A percentile compares a stretch with the other conserved stretches of the same genome.
phyloP scores from a whole-genome alignment of 2,888 invertebrate genomes.

The Opisthograptis luteolata region DNA sequence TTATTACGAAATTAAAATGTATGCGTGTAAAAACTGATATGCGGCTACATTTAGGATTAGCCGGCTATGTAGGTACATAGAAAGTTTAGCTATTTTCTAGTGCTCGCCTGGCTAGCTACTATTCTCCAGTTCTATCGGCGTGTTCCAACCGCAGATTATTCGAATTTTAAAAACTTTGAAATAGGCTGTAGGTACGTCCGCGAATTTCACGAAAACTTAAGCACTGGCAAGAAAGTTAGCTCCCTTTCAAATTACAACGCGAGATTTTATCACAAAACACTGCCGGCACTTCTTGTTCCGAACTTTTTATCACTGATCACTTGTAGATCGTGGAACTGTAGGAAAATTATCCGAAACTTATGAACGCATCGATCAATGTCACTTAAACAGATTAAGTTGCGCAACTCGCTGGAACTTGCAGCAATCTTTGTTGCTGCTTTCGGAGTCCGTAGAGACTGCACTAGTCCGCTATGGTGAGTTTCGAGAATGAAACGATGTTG shows the following conservation, averaged over 20 bases:
- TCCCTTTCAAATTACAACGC: background rate
- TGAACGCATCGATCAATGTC: constrained; percentile 59
- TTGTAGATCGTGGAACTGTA: constrained; percentile 18
- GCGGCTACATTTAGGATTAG: too few species aligned
- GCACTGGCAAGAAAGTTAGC: background rate
- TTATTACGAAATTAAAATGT: too few species aligned
- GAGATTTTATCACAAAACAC: background rate
- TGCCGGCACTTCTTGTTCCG: background rate
- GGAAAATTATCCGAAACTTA: constrained; percentile 27
- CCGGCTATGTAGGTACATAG: too few species aligned
- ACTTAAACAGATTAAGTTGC: constrained; percentile 61
- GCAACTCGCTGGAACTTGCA: constrained; percentile 49
- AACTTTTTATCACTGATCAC: constrained; percentile 22
- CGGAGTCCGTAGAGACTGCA: constrained; percentile 55
- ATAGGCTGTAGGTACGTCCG: too few species aligned
- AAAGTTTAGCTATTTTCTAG: too few species aligned
- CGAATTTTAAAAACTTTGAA: too few species aligned
- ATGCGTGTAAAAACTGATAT: too few species aligned
- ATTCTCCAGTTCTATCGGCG: too few species aligned
- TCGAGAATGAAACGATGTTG: constrained; percentile 37
- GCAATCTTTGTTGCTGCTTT: constrained; percentile 58
- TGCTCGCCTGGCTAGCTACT: too few species aligned
- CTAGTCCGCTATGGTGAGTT: constrained; percentile 28
- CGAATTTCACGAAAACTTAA: too few species aligned
- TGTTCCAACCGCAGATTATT: too few species aligned